These are phyloP conservation scores for Punctoribates punctum DNA, from an alignment of 2,888 invertebrate genomes.

Conservation along the genomic window DNA sequence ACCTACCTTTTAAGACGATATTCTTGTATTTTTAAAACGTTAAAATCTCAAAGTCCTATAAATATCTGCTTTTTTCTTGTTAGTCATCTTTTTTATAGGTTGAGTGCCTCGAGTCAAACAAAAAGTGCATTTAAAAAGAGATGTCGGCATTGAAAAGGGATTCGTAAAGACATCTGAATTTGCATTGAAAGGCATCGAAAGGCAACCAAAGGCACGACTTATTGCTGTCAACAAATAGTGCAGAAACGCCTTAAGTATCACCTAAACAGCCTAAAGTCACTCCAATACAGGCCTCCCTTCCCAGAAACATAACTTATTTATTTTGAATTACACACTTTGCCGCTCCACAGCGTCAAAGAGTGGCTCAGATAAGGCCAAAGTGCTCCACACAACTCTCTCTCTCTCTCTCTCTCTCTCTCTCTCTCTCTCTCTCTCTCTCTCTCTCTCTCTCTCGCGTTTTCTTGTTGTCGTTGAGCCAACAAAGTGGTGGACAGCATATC, in stretches of 20 bases:
- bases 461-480: neutral
- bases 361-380: conserved; percentile 18
- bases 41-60: conserved; percentile 20
- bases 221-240: conserved; percentile 37
- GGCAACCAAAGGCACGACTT: conserved; percentile 22
- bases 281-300: conserved; percentile 33
- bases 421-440: conserved; percentile 14
- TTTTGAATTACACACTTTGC: conserved; percentile 38
- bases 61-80: conserved; percentile 25
- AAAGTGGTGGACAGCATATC: conserved; percentile 24
- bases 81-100: conserved; percentile 35
- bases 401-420: conserved; percentile 15
- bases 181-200: conserved; percentile 7
- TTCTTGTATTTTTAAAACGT: neutral
- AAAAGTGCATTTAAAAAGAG: conserved; percentile 24
- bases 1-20: conserved; percentile 1
- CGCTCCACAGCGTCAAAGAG: conserved; percentile 30
- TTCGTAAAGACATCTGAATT: neutral
- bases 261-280: neutral
- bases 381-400: neutral
- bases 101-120: conserved; percentile 14
- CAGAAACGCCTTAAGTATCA: conserved; percentile 38
- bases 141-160: conserved; percentile 28
- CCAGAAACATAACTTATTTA: conserved; percentile 36
- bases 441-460: neutral